These are phyloP conservation scores for Lithobius niger DNA, from an alignment of 1,140 invertebrate species.

Conservation along the genomic window DNA sequence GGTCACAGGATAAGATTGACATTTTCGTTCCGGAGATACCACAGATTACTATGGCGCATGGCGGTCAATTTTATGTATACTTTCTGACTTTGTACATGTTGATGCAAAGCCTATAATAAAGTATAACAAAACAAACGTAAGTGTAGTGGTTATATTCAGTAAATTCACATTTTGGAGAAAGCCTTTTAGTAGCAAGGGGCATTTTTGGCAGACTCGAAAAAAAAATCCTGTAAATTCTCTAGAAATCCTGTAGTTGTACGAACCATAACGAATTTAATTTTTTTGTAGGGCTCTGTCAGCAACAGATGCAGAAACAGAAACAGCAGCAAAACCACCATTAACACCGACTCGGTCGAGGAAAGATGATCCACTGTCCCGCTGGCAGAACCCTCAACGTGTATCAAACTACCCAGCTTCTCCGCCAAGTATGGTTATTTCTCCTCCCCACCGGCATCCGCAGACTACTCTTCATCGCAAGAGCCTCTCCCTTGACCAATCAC, in stretches of 20 bases:
- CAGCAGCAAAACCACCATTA: conserved; percentile 16
- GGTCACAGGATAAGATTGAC: too few species aligned
- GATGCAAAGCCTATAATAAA: too few species aligned
- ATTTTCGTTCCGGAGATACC: too few species aligned
- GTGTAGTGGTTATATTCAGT: too few species aligned
- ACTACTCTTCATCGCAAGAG: conserved; percentile 53
- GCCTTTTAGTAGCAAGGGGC: background rate
- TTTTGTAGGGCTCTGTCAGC: conserved; percentile 4
- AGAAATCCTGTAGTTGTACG: background rate
- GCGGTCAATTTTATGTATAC: too few species aligned
- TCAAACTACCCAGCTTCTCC: conserved; percentile 17
- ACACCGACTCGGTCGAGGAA: conserved; percentile 19
- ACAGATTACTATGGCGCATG: too few species aligned
- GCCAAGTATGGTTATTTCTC: conserved; percentile 29
- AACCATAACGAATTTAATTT: background rate
- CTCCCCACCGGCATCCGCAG: conserved; percentile 24
- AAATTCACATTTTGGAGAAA: background rate
- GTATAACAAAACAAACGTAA: too few species aligned
- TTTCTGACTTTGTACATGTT: too few species aligned
- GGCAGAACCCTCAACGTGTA: conserved; percentile 15
- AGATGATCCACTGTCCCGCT: conserved; percentile 16
- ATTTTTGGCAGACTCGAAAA: background rate
- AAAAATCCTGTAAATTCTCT: background rate
- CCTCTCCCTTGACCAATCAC: conserved; percentile 58
- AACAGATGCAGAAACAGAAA: conserved; percentile 10